Evolutionary conservation across 2,797 vertebrate genomes (phyloP), one percentile per base, ranked within the genome.

Genomic region (Cyprinella venusta): DNA sequence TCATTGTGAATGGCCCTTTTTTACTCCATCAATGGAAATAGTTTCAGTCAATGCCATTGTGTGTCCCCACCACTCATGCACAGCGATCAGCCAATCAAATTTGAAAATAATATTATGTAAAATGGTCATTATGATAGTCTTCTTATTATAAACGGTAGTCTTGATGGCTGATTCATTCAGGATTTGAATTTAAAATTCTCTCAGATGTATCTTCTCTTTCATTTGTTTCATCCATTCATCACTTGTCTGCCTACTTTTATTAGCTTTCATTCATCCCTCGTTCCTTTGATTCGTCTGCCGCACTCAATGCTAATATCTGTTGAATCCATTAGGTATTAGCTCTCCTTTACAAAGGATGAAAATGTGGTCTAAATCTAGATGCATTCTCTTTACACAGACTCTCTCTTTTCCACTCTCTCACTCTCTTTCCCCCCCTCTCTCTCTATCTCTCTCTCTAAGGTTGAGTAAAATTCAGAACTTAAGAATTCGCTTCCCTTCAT

Each of bases 261-360:
- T 82, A 26, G 64, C 24, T 81, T 71, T 69, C 82, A 26, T 30
- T 84, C 70, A 52, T 65, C 15, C 21, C 16, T 64, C 2, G 4
- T 68, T 79, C 78, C 56, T 68, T 68, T 80, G 36, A 59, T 64
- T 7, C 33, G 0, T 65, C 30, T 50, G 56, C 59, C 72, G 54
- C 61, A 76, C 61, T 68, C 63, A 24, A 59, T 76, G 48, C 50
- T 76, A 56, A 76, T 68, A 68, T 67, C 81, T 76, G 63, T n/a
- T 76, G 72, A 82, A 68, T 54, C 61, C 36, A 72, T 61, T 33
- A 59, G 24, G n/a, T 30, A 36, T 72, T 81, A 82, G 80, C 48
- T 67, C 48, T 67, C 59, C 59, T 48, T 52, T 52, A 38, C 15
- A 75, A 65, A 64, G 15, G n/a, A 63, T 26, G 13, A 63, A 36